Base-by-base conservation (phyloP, 2,888 invertebrate genomes). In the Agonum fuliginosum region DNA sequence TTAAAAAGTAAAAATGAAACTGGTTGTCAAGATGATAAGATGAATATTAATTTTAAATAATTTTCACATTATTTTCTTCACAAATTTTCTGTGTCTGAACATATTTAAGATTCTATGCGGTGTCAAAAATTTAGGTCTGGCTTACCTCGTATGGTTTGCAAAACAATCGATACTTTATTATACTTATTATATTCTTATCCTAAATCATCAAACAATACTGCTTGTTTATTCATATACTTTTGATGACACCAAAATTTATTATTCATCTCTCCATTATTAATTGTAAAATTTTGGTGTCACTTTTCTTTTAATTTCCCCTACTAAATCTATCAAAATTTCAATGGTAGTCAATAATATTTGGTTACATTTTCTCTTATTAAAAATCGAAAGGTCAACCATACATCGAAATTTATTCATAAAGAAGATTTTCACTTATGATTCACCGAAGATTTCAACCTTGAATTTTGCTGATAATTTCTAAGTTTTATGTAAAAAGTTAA, bases 341-440 rank as follows among this genome's bases (percentile, higher is more conserved):
- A 62, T 62, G 30, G 58, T 27, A 6, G 17, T 2, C 20, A 54
- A 54, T 54, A 62, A 62, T 62, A 30, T 27, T 62, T 62, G 8
- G 30, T 62, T 10, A 17, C 22, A 62, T 34, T 62, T 62, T 62
- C 58, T 30, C 58, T 62, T 17, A 14, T 62, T 62, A 62, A 46
- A 14, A 14, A 12, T 14, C 30, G 17, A 54, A 62, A 62, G 58
- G 58, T 62, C 30, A 62, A 17, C 27, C 58, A 62, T 10, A 62
- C 58, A 62, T 30, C 58, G 4, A 62, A 62, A 62, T 62, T 27
- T 62, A 62, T 62, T 4, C 58, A 30, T 62, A 24, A 62, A 30
- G 54, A 62, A 30, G 19, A 30, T 62, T 62, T 62, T 62, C 58
- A 30, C 58, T 30, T 62, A 30, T 62, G 58, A 62, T 62, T 62